Conservation (phyloP, 2,113 vertebrate species). For the Donacobius atricapilla region DNA sequence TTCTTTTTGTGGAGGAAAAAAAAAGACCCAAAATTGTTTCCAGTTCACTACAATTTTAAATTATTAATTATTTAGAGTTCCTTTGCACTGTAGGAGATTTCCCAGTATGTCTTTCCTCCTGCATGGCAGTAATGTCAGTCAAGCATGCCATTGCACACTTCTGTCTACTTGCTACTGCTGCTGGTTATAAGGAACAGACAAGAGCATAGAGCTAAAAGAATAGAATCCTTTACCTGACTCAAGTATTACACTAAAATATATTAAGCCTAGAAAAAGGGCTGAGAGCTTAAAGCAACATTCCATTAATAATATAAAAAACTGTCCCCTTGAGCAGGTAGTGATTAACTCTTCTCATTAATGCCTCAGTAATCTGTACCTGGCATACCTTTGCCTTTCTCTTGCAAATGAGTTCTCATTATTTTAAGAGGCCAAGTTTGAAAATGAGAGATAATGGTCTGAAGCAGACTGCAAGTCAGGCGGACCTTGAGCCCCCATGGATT, state of each 20-base stretch:
- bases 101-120: background rate
- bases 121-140: background rate
- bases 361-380: background rate
- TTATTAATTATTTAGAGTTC: background rate
- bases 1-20: background rate
- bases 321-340: background rate
- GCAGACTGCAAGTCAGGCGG: background rate
- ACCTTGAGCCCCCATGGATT: background rate
- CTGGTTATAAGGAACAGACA: background rate
- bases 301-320: background rate
- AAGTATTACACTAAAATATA: background rate
- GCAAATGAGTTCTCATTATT: background rate
- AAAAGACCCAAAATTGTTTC: background rate
- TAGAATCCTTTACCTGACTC: background rate
- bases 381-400: background rate
- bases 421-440: background rate
- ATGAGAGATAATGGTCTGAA: background rate
- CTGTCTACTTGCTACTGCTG: background rate
- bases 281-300: background rate
- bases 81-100: background rate
- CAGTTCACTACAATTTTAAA: background rate
- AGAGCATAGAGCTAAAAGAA: background rate
- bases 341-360: background rate
- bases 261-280: background rate
- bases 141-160: accelerated